Conservation (phyloP, 2,113 vertebrate species). For the Protobothrops mucrosquamatus region DNA sequence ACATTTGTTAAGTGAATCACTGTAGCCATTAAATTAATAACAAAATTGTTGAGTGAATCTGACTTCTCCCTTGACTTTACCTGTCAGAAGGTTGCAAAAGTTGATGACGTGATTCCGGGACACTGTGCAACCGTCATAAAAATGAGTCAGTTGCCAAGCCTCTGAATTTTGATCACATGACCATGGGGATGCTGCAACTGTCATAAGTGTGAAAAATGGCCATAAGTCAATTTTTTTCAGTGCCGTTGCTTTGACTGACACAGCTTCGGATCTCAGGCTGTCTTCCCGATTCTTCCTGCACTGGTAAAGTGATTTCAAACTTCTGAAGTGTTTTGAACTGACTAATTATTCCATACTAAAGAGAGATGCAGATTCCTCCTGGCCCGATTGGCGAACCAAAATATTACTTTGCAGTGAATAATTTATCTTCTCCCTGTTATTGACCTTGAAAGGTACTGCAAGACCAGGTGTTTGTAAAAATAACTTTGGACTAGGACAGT, state of each 20-base stretch:
- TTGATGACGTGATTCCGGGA: too few species aligned
- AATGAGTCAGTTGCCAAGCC: too few species aligned
- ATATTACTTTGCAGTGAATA: background rate
- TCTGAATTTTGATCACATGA: too few species aligned
- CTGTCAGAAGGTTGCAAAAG: too few species aligned
- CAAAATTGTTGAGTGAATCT: too few species aligned
- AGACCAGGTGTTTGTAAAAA: background rate
- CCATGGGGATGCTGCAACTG: too few species aligned
- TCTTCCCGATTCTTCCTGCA: background rate
- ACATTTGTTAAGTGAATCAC: too few species aligned
- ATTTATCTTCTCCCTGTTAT: background rate
- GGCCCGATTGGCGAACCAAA: background rate
- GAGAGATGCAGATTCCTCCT: background rate
- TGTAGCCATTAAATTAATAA: too few species aligned
- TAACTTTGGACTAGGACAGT: background rate
- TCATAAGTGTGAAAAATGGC: too few species aligned
- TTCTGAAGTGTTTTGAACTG: background rate
- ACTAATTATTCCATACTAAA: background rate
- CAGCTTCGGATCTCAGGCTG: background rate
- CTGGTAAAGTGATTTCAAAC: background rate
- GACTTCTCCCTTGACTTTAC: too few species aligned
- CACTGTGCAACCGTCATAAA: too few species aligned
- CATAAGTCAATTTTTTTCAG: too few species aligned
- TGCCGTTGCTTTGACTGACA: background rate
- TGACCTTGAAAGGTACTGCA: background rate